A percentile compares a stretch with the other conserved stretches of the same genome.
phyloP scores from a whole-genome alignment of 2,888 invertebrate species.

The Yponomeuta plumbellus region DNA sequence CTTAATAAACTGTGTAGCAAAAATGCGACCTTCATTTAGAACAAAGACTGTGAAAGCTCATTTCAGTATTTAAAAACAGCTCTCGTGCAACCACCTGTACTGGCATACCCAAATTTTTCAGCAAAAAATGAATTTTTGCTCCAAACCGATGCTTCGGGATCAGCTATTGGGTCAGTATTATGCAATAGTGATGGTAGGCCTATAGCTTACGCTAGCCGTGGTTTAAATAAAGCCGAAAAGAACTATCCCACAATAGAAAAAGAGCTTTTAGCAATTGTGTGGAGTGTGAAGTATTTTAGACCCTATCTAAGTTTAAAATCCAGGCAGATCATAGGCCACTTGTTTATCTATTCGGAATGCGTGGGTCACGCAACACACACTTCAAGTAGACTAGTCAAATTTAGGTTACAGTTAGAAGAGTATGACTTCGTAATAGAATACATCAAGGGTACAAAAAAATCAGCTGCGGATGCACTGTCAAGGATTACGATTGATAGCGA shows the following conservation, averaged over 20 bases:
- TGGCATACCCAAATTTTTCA: too few species aligned
- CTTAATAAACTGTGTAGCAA: slow-evolving; percentile 19
- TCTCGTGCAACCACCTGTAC: slow-evolving; percentile 1
- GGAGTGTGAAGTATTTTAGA: slow-evolving; percentile 8
- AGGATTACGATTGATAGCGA: not conserved
- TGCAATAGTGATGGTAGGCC: slow-evolving; percentile 8
- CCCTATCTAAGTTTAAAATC: slow-evolving; percentile 13
- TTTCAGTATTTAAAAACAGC: slow-evolving; percentile 10
- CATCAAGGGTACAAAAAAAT: not conserved
- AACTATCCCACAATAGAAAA: slow-evolving; percentile 15
- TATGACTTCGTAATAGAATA: slow-evolving; percentile 5
- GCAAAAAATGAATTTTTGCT: slow-evolving; percentile 7
- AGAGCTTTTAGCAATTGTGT: slow-evolving; percentile 11
- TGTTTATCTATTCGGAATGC: slow-evolving; percentile 9
- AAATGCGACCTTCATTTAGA: too few species aligned
- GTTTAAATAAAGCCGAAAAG: slow-evolving; percentile 14
- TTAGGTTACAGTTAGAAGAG: not conserved
- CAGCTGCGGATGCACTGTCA: not conserved
- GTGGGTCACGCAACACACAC: too few species aligned
- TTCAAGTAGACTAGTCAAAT: slow-evolving; percentile 6
- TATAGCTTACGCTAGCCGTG: slow-evolving; percentile 14
- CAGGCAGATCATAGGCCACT: slow-evolving; percentile 8
- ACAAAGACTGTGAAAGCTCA: too few species aligned
- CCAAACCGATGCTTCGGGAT: slow-evolving; percentile 13
- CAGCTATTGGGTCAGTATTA: slow-evolving; percentile 7